Conservation (phyloP, 92 coral and sea anemone genomes). For the Parazoanthus darwini region DNA sequence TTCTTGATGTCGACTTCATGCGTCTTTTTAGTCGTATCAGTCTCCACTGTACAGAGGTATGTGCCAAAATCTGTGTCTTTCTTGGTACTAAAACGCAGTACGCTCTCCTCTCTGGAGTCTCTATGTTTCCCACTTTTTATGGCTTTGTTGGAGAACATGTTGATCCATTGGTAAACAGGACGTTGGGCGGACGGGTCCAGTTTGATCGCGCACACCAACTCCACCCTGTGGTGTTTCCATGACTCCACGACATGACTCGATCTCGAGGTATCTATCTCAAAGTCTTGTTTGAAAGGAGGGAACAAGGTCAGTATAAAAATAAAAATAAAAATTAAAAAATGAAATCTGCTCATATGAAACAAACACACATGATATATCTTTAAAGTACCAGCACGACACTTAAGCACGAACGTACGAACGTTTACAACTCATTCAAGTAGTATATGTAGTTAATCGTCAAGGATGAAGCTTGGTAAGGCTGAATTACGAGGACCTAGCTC, state of each 20-base stretch:
- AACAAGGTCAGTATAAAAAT: neutral
- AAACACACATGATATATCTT: neutral
- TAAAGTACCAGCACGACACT: no score
- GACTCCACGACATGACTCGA: constrained; percentile 26
- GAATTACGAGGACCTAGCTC: no score
- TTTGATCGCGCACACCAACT: constrained; percentile 37
- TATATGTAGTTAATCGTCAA: no score
- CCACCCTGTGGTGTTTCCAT: constrained; percentile 35
- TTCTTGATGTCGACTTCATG: constrained; percentile 31
- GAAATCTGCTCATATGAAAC: neutral
- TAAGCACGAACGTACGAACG: no score
- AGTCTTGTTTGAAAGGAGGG: neutral
- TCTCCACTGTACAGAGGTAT: constrained; percentile 30
- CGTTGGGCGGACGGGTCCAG: constrained; percentile 8
- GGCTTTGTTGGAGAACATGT: constrained; percentile 19
- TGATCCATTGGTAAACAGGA: constrained; percentile 21
- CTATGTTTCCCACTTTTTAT: constrained; percentile 28
- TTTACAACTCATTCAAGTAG: no score
- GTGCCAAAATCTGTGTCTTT: constrained; percentile 29
- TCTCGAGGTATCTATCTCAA: constrained; percentile 24
- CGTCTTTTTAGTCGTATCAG: constrained; percentile 9
- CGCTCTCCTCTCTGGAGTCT: constrained; percentile 25
- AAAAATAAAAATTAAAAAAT: neutral
- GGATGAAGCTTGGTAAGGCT: no score
- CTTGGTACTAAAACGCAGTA: constrained; percentile 24